These are phyloP conservation scores for Danio albolineatus DNA, from an alignment of 2,797 vertebrate genomes.

Conservation along the genomic window DNA sequence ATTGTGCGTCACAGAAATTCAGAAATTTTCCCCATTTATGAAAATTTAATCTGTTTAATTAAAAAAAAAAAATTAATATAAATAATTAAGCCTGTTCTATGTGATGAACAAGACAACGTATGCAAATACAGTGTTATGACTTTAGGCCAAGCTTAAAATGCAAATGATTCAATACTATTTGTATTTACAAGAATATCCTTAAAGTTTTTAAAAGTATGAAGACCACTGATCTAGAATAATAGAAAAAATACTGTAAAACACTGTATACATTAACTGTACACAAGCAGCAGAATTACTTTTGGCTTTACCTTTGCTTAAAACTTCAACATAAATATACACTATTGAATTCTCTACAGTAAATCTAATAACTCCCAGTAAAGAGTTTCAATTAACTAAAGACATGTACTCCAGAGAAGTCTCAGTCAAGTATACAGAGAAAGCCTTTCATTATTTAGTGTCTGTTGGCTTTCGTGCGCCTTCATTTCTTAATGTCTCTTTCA, in stretches of 20 bases:
- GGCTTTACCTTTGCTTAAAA: not conserved
- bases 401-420: not conserved
- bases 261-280: not conserved
- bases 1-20: too few relatives aligned
- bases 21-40: too few relatives aligned
- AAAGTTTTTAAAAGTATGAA: not conserved
- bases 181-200: not conserved
- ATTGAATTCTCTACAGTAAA: constrained; percentile 4
- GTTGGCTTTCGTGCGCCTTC: constrained; percentile 2
- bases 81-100: not conserved
- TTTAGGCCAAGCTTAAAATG: not conserved
- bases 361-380: not conserved
- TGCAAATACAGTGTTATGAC: not conserved
- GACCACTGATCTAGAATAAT: not conserved
- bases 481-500: constrained; percentile 32
- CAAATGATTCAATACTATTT: not conserved
- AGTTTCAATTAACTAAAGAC: constrained; percentile 24
- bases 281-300: not conserved
- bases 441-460: constrained; percentile 8
- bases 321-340: not conserved
- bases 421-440: constrained; percentile 24
- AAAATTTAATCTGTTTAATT: too few relatives aligned
- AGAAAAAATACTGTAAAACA: constrained; percentile 3
- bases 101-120: not conserved
- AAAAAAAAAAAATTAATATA: too few relatives aligned